Evolutionary conservation across 2,113 vertebrate species (phyloP), one percentile per base, ranked within the genome.

Genomic region (Tringa solitaria): DNA sequence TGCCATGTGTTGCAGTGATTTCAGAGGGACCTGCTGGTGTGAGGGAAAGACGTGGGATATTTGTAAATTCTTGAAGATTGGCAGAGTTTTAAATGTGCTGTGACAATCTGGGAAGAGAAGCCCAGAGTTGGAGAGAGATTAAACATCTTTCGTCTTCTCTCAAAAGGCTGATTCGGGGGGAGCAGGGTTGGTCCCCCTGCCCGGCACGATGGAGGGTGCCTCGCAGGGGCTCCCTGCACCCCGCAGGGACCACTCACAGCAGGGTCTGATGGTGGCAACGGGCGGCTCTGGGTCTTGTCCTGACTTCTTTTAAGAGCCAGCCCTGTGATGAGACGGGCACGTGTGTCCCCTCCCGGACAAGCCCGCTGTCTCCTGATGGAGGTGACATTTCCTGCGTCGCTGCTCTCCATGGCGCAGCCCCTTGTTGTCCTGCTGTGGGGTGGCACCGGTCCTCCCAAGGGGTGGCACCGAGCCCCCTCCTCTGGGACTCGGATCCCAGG

Each of bases 241-340:
- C 6, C 23, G 24, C 32, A 26, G 63, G 15, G 33, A 6, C 39
- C 59, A 1, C 35, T 3, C 5, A 8, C 22, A 2, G 12, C 1
- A 1, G 8, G 14, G 27, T 19, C 30, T 8, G 39, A 43, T 1
- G 78, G 19, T 8, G 13, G 33, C n/a, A 2, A 9, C 2, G 5
- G 53, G 33, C 3, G 9, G 30, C n/a, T 54, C 26, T 26, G 35
- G 15, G 4, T 11, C 68, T 35, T 22, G 30, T 26, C 37, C 7
- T n/a, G 56, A 2, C 19, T 50, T 43, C 68, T 32, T 32, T 20
- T 16, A 8, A 18, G 21, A 53, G 28, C 22, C 35, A 20, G 20
- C 18, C 26, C 17, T 0, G 1, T 21, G 54, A 15, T 3, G 54
- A 17, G 69, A 5, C 0, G 6, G n/a, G 32, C 1, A 2, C 4